Evolutionary conservation across 1,140 invertebrate genomes (phyloP), one percentile per base, ranked within the genome.

Genomic region (Drosophila subobscura): DNA sequence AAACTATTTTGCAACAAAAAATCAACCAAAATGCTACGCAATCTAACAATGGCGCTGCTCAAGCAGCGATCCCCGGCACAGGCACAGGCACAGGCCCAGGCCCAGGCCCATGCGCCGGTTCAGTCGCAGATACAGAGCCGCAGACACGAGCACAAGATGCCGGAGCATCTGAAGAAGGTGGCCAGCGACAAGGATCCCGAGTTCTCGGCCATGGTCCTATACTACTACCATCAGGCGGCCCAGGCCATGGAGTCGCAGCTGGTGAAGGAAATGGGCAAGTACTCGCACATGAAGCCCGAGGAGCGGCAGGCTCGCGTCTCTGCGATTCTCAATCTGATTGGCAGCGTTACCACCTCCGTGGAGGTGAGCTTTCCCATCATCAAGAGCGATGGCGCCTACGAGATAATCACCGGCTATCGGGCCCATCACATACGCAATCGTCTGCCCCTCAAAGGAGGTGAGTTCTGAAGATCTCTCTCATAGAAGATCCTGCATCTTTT

Each of bases 351-450:
- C 70, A 94, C 94, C 60, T 93, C 95, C 1, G 79, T 97, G 1
- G 95, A 96, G 89, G 93, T 97, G 4, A 94, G 94, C 46, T 98
- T 97, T 91, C 97, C 97, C 0, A 93, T 98, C 56, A 94, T 94
- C 55, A 92, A 94, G 46, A 95, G 96, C 74, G 94, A 94, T 89
- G 97, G 97, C 0, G 92, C 93, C 22, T 96, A 95, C 77, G 95
- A 97, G 77, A 95, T 98, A 53, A 94, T 98, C 23, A 94, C 95
- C 33, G 97, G 95, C 0, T 98, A 96, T 92, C 92, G 97, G 49
- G 95, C 96, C 0, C 96, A 97, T 89, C 97, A 98, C 91, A 96
- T 95, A 72, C 94, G 95, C 12, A 96, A 98, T 86, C 93, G 95
- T 50, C 93, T 95, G 42, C 96, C 96, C 2, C 94, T 95, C 59